Percentiles rank a stretch among this genome's conserved stretches.
Evolutionary conservation across 2,113 vertebrate species (phyloP).

Genomic region (Taurulus bubalis): DNA sequence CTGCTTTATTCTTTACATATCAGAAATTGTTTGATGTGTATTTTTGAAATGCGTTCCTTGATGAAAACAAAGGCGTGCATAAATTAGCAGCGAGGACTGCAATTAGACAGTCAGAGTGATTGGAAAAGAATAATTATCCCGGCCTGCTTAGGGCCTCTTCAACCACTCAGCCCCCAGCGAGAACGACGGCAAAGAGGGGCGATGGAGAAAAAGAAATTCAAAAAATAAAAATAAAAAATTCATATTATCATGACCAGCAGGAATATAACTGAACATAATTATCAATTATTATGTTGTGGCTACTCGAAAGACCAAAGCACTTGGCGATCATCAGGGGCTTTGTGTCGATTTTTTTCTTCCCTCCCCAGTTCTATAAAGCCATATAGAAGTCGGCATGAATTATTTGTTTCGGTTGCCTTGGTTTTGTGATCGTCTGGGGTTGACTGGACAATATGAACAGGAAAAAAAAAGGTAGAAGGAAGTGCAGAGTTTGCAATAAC

Average conservation of each 20-base stretch:
- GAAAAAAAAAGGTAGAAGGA: background rate
- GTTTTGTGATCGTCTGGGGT: background rate
- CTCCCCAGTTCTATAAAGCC: background rate
- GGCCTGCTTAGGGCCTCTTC: conserved; percentile 69
- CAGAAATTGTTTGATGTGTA: conserved; percentile 82
- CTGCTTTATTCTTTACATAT: conserved; percentile 79
- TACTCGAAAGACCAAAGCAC: conserved; percentile 25
- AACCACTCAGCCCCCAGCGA: conserved; percentile 50
- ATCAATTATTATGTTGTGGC: conserved; percentile 50
- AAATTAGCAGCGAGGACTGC: conserved; percentile 79
- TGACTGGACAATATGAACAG: background rate
- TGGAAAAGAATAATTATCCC: conserved; percentile 81
- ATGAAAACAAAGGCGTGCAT: conserved; percentile 84
- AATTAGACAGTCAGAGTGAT: conserved; percentile 82
- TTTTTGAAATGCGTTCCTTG: conserved; percentile 78
- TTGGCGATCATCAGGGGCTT: conserved; percentile 3
- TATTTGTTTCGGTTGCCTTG: background rate
- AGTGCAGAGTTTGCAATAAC: background rate
- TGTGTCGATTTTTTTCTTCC: background rate
- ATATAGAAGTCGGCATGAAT: background rate
- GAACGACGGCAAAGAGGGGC: conserved; percentile 32
- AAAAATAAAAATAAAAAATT: conserved; percentile 25
- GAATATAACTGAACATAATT: conserved; percentile 57
- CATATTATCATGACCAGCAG: conserved; percentile 59
- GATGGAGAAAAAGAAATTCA: conserved; percentile 23